Evolutionary conservation across 1,140 invertebrate genomes (phyloP).

Genomic region (Octopus sinensis): DNA sequence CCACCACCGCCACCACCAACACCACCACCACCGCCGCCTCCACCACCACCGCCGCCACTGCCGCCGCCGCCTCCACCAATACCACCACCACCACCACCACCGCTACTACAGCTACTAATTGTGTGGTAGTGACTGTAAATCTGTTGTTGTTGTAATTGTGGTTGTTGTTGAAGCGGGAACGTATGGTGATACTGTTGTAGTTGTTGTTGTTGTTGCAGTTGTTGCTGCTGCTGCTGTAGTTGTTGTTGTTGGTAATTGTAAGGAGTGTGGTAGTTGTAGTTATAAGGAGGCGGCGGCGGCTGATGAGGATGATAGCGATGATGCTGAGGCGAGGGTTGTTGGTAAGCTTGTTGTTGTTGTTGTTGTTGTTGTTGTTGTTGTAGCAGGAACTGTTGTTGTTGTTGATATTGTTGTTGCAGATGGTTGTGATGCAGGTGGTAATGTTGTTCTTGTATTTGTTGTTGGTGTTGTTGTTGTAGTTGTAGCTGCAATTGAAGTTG

Average conservation of each 20-base stretch:
- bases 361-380: slow-evolving; percentile 17
- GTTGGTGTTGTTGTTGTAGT: not conserved
- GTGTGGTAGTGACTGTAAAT: not conserved
- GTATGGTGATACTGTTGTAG: slow-evolving; percentile 34
- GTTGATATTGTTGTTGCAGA: slow-evolving; percentile 30
- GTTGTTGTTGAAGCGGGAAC: slow-evolving; percentile 29
- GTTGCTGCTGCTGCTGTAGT: slow-evolving; percentile 20
- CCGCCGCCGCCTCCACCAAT: too few species aligned
- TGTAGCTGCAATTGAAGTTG: not conserved
- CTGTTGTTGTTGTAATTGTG: not conserved
- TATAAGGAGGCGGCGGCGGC: not conserved
- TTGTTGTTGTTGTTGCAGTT: slow-evolving; percentile 21
- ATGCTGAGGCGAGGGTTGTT: not conserved
- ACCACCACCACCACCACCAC: not conserved
- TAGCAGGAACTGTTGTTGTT: slow-evolving; percentile 33
- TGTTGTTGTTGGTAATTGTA: slow-evolving; percentile 19
- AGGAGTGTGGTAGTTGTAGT: not conserved
- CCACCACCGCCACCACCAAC: not conserved
- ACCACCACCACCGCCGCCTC: not conserved
- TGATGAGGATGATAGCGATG: not conserved
- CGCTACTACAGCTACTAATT: not conserved
- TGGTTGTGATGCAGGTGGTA: slow-evolving; percentile 17
- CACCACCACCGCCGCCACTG: too few species aligned
- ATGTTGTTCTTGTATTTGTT: slow-evolving; percentile 18
- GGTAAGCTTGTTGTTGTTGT: slow-evolving; percentile 15